A percentile compares a stretch with the other conserved stretches of the same genome.
Evolutionary conservation across 1,140 invertebrate species (phyloP).

Genomic region (Phortica variegata): DNA sequence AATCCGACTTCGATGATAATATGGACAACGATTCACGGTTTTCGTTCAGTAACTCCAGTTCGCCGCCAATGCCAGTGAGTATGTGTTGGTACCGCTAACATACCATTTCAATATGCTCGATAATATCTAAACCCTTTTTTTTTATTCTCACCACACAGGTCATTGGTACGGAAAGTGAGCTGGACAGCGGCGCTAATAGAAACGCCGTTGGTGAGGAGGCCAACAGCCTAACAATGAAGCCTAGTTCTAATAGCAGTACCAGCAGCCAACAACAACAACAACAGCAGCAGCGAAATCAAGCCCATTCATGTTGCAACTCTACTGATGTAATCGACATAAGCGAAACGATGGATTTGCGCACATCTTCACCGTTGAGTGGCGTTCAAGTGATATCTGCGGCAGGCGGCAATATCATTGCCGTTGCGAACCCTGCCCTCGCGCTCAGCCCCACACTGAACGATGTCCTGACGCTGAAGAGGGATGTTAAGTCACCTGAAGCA

Average conservation of each 20-base stretch:
- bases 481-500: slow-evolving; percentile 38
- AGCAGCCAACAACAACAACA: slow-evolving; percentile 5
- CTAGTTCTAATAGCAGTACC: slow-evolving; percentile 12
- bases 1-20: slow-evolving; percentile 57
- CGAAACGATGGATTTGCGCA: slow-evolving; percentile 30
- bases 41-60: slow-evolving; percentile 73
- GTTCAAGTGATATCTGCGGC: slow-evolving; percentile 78
- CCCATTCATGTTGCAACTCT: slow-evolving; percentile 3
- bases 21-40: slow-evolving; percentile 67
- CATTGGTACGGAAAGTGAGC: slow-evolving; percentile 47
- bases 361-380: slow-evolving; percentile 55
- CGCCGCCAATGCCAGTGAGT: slow-evolving; percentile 65
- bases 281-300: slow-evolving; percentile 2
- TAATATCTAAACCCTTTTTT: slow-evolving; percentile 9
- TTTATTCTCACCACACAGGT: slow-evolving; percentile 14
- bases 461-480: slow-evolving; percentile 39
- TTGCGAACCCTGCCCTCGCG: slow-evolving; percentile 78
- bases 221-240: not conserved
- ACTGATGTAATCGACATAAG: no score
- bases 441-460: slow-evolving; percentile 57
- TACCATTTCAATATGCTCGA: not conserved
- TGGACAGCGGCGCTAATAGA: slow-evolving; percentile 24
- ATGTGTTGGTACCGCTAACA: slow-evolving; percentile 32
- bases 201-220: not conserved
- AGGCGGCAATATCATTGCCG: slow-evolving; percentile 83